phyloP scores from a whole-genome alignment of 2,113 vertebrate genomes.

The Xyrauchen texanus region DNA sequence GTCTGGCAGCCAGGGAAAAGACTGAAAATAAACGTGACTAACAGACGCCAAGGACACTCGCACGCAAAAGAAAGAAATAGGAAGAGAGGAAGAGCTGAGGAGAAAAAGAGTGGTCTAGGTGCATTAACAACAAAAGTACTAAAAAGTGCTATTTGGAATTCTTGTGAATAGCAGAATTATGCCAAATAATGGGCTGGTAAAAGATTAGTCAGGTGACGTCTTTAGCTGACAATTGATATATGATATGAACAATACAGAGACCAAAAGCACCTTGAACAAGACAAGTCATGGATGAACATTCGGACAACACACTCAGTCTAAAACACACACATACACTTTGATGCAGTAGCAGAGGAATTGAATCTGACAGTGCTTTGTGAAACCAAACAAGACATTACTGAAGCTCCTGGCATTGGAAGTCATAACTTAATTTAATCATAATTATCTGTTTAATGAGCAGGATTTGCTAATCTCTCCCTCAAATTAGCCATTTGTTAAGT shows the following conservation, averaged over 20 bases:
- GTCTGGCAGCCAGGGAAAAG: slow-evolving; percentile 60
- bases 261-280: no score
- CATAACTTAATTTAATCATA: background rate
- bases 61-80: slow-evolving; percentile 34
- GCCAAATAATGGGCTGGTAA: no score
- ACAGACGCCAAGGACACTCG: slow-evolving; percentile 65
- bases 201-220: no score
- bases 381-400: background rate
- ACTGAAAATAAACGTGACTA: slow-evolving; percentile 78
- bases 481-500: slow-evolving; percentile 15
- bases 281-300: background rate
- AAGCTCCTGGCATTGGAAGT: background rate
- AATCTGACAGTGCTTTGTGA: background rate
- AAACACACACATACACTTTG: background rate
- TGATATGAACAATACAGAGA: no score
- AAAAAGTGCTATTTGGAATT: no score
- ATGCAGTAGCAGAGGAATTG: background rate
- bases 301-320: background rate
- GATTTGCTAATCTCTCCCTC: background rate
- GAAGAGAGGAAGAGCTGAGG: slow-evolving; percentile 4
- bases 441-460: background rate
- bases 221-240: no score
- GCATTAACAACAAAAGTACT: background rate
- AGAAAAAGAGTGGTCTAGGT: slow-evolving; percentile 1
- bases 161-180: no score